A percentile compares a stretch with the other conserved stretches of the same genome.
phyloP scores from a whole-genome alignment of 1,140 invertebrate genomes.

The Macrocentrus cingulum region DNA sequence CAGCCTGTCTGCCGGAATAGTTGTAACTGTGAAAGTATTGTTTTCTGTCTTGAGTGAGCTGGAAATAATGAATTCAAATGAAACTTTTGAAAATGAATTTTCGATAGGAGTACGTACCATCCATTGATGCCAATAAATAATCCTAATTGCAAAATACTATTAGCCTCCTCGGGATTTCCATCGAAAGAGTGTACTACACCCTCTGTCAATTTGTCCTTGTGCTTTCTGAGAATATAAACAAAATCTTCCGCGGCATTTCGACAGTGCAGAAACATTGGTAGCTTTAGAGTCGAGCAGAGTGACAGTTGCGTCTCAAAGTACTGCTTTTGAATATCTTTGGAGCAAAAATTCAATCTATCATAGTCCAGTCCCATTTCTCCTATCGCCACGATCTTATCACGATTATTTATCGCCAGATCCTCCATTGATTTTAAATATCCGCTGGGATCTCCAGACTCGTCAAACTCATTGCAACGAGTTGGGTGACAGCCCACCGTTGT shows the following conservation, averaged over 20 bases:
- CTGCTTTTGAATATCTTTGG: conserved; percentile 80
- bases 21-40: conserved; percentile 79
- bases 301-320: conserved; percentile 90
- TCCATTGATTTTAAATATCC: conserved; percentile 73
- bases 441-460: conserved; percentile 66
- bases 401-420: conserved; percentile 68
- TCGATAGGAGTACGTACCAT: conserved; percentile 70
- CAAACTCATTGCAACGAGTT: conserved; percentile 86
- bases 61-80: no score
- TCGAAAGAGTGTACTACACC: conserved; percentile 96
- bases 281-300: conserved; percentile 70
- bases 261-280: conserved; percentile 93
- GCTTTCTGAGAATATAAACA: conserved; percentile 71
- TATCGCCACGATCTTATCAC: conserved; percentile 82
- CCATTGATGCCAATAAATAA: conserved; percentile 94
- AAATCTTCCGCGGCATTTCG: conserved; percentile 84
- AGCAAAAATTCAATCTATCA: conserved; percentile 87
- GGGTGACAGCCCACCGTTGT: conserved; percentile 94
- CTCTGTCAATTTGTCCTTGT: conserved; percentile 63
- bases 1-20: conserved; percentile 78
- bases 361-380: conserved; percentile 96
- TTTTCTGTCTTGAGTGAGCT: conserved; percentile 89
- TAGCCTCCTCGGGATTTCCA: conserved; percentile 79
- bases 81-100: no score
- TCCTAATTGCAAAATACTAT: conserved; percentile 77